Evolutionary conservation across 2,888 invertebrate genomes (phyloP).

Genomic region (Tethea ocularis): DNA sequence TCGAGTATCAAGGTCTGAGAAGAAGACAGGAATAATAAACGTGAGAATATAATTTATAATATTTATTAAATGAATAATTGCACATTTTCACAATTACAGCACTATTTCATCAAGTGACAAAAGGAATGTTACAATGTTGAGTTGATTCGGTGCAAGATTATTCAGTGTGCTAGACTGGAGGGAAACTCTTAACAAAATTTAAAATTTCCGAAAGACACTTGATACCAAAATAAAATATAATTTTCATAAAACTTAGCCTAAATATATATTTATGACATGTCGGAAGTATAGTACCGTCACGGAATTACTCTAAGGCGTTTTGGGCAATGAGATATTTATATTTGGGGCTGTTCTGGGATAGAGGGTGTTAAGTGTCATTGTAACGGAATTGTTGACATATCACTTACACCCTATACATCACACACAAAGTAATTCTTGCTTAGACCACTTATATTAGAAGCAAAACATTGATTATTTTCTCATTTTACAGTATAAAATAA

Average conservation of each 20-base stretch:
- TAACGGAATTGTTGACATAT: too few relatives aligned
- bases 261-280: not conserved
- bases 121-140: slow-evolving; percentile 21
- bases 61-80: slow-evolving; percentile 32
- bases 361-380: too few relatives aligned
- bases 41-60: slow-evolving; percentile 35
- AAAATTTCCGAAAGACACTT: not conserved
- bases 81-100: slow-evolving; percentile 33
- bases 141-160: not conserved
- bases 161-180: not conserved
- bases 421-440: too few relatives aligned
- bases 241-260: not conserved
- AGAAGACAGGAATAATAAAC: slow-evolving; percentile 10
- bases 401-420: too few relatives aligned
- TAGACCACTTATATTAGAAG: not conserved
- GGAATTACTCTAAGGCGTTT: not conserved
- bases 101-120: slow-evolving; percentile 7
- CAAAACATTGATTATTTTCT: too few relatives aligned
- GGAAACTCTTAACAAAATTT: not conserved
- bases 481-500: too few relatives aligned
- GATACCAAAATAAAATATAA: not conserved
- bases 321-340: not conserved
- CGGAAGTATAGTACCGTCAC: not conserved
- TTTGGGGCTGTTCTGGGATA: not conserved
- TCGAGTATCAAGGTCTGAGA: not conserved